Evolutionary conservation across 1,140 invertebrate genomes (phyloP), one percentile per base, ranked within the genome.

Genomic region (Pseudomyrmex cubaensis): DNA sequence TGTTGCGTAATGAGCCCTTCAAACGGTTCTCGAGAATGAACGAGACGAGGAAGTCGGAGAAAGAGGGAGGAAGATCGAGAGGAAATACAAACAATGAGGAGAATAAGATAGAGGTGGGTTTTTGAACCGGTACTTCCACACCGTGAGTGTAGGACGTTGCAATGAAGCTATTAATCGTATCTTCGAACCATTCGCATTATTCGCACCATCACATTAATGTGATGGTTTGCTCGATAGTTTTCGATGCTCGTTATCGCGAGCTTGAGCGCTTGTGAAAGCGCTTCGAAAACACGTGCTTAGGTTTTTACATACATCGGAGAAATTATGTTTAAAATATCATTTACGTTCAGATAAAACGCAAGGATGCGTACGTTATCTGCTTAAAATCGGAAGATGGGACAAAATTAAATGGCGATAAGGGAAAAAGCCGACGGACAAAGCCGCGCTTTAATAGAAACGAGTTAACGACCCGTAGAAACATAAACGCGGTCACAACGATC

Each of bases 401-500:
- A 85, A 83, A 73, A 82, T 82, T 35, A 78, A 78, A 82, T 15
- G 48, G 44, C 77, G 77, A 85, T 86, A 77, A 82, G 86, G 22
- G 67, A 88, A 88, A 85, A 61, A 64, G n/a, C n/a, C 63, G 67
- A 85, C 69, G 82, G 76, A 56, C 22, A 73, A 85, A 76, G 80
- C 91, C 90, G 91, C 91, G 88, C 92, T 90, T 92, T 93, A 93
- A 93, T 93, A 90, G 89, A 92, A 93, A 92, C 92, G 87, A 93
- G 90, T 91, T 93, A 93, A 93, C 90, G 92, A 93, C 88, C 92
- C 91, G 87, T 92, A 89, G 90, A 91, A 92, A 91, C 90, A 91
- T 92, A 93, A 92, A 92, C 89, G 89, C 90, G 92, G 91, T 92
- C 92, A 93, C 90, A 93, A 93, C 91, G 92, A 92, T 93, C 91